These are phyloP conservation scores for Chloropsis hardwickii DNA, from an alignment of 2,113 vertebrate species.

Conservation along the genomic window DNA sequence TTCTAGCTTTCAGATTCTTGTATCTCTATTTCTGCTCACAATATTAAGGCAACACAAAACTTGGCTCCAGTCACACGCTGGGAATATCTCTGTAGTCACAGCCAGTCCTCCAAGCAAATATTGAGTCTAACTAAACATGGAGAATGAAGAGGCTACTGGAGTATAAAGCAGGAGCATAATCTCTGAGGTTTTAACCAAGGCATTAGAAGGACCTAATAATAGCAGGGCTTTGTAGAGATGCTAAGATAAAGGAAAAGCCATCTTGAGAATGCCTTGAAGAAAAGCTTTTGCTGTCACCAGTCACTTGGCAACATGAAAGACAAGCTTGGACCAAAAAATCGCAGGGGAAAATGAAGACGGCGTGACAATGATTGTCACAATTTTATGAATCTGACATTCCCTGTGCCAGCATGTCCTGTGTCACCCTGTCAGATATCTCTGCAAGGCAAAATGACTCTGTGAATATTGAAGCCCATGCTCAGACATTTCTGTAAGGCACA, in stretches of 20 bases:
- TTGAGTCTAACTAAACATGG: conserved; percentile 47
- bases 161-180: conserved; percentile 31
- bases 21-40: background rate
- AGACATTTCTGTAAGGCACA: background rate
- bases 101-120: conserved; percentile 39
- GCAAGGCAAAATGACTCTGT: background rate
- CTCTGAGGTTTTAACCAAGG: conserved; percentile 48
- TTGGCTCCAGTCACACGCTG: background rate
- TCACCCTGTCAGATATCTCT: background rate
- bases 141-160: conserved; percentile 41
- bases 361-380: background rate
- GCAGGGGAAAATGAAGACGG: background rate
- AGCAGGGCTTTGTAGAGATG: conserved; percentile 40
- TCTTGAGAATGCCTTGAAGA: conserved; percentile 28
- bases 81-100: conserved; percentile 11
- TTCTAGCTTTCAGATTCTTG: background rate
- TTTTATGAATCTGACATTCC: background rate
- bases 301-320: background rate
- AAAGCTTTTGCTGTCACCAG: background rate
- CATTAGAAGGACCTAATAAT: conserved; percentile 49
- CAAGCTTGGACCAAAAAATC: background rate
- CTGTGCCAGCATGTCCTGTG: background rate
- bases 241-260: conserved; percentile 18
- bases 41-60: background rate
- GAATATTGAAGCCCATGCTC: background rate